phyloP scores from a whole-genome alignment of 2,113 vertebrate species.

The Leucosticte australis region DNA sequence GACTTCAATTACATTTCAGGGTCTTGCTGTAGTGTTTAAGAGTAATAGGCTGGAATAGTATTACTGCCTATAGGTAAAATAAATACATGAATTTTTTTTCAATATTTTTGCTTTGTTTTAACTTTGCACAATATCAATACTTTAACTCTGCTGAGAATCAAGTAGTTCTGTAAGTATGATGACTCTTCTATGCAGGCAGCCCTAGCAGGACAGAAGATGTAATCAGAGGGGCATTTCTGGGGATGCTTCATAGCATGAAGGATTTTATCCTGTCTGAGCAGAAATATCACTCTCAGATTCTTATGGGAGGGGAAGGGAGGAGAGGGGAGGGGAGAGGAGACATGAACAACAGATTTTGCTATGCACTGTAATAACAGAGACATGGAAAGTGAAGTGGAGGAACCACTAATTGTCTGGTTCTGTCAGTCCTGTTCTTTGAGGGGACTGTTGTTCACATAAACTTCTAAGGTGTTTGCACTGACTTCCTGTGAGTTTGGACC shows the following conservation, averaged over 20 bases:
- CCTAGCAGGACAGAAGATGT: not conserved
- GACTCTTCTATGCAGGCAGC: not conserved
- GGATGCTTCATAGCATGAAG: not conserved
- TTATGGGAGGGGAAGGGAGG: no score
- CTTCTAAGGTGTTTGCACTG: not conserved
- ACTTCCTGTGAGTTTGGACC: not conserved
- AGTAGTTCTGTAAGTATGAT: slow-evolving; percentile 11
- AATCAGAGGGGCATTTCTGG: slow-evolving; percentile 8
- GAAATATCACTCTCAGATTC: not conserved
- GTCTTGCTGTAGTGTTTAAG: not conserved
- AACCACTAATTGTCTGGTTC: not conserved
- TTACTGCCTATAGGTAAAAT: not conserved
- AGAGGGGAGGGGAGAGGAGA: not conserved
- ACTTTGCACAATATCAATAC: not conserved
- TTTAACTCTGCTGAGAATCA: slow-evolving; percentile 5
- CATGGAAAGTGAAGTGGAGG: not conserved
- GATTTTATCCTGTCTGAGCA: not conserved
- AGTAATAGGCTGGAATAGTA: not conserved
- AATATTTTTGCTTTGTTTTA: not conserved
- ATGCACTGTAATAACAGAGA: not conserved
- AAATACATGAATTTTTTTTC: not conserved
- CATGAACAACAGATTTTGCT: not conserved
- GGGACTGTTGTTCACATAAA: not conserved
- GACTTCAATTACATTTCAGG: not conserved
- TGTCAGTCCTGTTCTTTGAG: not conserved